phyloP scores from a whole-genome alignment of 2,888 invertebrate genomes.

The Mimachlamys varia region DNA sequence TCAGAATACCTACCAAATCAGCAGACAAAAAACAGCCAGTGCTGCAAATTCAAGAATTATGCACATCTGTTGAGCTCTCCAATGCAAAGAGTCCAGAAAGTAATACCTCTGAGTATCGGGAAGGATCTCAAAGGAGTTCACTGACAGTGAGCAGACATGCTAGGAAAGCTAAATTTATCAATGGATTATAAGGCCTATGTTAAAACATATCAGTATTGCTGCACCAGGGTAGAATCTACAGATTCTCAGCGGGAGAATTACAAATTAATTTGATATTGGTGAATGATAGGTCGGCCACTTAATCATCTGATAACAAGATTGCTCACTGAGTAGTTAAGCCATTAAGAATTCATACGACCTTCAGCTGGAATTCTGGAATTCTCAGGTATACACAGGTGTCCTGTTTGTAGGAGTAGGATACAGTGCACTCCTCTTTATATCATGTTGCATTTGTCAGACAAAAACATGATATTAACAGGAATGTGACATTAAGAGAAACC shows the following conservation, averaged over 20 bases:
- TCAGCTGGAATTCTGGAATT: too few species aligned
- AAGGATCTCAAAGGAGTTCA: neutral
- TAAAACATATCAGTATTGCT: too few species aligned
- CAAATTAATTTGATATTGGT: neutral
- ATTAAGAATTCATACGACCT: neutral
- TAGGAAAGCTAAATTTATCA: neutral
- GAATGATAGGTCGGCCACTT: neutral
- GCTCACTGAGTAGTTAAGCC: neutral
- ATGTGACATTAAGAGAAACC: too few species aligned
- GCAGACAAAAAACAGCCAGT: neutral
- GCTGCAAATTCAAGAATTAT: neutral
- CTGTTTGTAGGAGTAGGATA: too few species aligned
- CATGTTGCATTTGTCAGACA: too few species aligned
- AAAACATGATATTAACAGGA: too few species aligned
- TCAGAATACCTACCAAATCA: neutral
- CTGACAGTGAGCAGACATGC: neutral
- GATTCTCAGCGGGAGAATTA: neutral
- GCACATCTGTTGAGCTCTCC: slow-evolving; percentile 34
- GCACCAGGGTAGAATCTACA: too few species aligned
- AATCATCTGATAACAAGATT: neutral
- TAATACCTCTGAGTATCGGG: neutral
- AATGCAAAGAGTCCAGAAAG: neutral
- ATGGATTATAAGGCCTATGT: too few species aligned
- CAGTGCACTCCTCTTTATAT: too few species aligned
- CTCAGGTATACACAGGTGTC: too few species aligned